Evolutionary conservation across 2,113 vertebrate species (phyloP).

Genomic region (Anoura caudifer): DNA sequence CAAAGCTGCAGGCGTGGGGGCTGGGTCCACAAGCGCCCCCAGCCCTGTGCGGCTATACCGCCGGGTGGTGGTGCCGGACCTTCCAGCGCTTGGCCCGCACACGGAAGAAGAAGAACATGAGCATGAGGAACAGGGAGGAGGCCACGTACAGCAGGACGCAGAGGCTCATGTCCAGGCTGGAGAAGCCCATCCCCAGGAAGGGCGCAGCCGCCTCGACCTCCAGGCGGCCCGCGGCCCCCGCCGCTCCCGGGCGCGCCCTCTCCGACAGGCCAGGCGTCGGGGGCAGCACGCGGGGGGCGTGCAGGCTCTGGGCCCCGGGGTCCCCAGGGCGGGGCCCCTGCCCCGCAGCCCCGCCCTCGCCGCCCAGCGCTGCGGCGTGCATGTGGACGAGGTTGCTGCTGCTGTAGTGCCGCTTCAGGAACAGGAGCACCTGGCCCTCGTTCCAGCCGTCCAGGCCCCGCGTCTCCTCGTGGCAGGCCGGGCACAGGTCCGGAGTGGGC

Average conservation of each 20-base stretch:
- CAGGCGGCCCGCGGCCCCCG: rapidly evolving
- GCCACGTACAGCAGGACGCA: constrained; percentile 91
- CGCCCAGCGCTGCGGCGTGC: constrained; percentile 70
- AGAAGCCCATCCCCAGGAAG: constrained; percentile 90
- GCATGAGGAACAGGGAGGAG: constrained; percentile 92
- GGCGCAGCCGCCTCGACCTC: constrained; percentile 75
- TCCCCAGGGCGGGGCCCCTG: neutral
- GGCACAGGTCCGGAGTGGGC: constrained; percentile 91
- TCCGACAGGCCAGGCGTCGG: neutral
- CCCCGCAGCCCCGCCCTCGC: rapidly evolving
- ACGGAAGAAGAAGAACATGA: constrained; percentile 96
- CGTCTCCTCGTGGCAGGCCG: constrained; percentile 89
- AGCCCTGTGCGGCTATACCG: constrained; percentile 74
- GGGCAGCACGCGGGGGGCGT: rapidly evolving
- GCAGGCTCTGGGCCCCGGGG: neutral
- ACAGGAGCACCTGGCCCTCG: constrained; percentile 84
- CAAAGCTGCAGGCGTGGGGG: constrained; percentile 42
- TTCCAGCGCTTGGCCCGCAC: constrained; percentile 90
- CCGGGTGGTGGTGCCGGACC: constrained; percentile 76
- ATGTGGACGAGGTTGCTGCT: constrained; percentile 82
- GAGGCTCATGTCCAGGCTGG: constrained; percentile 95
- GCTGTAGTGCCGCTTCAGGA: constrained; percentile 88
- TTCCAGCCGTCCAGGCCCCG: constrained; percentile 90
- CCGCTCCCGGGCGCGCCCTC: rapidly evolving
- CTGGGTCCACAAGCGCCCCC: neutral